phyloP scores from a whole-genome alignment of 2,797 vertebrate species.

The Lagodon rhomboides region DNA sequence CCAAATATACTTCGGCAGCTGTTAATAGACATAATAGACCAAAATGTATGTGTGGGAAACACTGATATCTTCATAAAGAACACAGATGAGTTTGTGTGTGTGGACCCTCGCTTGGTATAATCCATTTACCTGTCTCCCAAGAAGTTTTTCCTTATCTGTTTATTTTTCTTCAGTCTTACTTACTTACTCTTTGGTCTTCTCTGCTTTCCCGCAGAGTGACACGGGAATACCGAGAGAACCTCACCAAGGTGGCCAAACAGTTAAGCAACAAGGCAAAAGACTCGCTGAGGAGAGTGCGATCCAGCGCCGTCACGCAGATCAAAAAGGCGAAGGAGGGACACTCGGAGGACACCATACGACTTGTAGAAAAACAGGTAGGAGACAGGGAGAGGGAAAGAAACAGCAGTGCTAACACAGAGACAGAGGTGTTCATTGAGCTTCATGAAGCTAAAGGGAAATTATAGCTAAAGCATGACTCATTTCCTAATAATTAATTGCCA shows the following conservation, averaged over 20 bases:
- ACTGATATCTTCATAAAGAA: no score
- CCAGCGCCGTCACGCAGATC: conserved; percentile 85
- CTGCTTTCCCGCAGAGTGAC: conserved; percentile 87
- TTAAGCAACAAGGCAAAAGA: conserved; percentile 96
- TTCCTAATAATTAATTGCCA: background rate
- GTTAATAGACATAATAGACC: no score
- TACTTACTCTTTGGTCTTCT: background rate
- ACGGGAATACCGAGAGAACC: conserved; percentile 93
- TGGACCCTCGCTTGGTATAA: background rate
- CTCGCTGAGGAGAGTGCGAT: conserved; percentile 89
- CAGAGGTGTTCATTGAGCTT: background rate
- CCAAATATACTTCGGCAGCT: no score
- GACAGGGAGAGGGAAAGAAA: background rate
- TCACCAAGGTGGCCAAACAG: conserved; percentile 93
- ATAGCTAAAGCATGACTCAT: background rate
- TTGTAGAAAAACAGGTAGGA: conserved; percentile 95
- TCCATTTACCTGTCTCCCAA: background rate
- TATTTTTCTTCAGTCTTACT: background rate
- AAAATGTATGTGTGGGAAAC: no score
- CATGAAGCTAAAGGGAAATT: background rate
- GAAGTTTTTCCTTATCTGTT: background rate
- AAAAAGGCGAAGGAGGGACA: conserved; percentile 90
- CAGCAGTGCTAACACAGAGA: background rate
- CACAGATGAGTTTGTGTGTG: background rate
- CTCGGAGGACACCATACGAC: conserved; percentile 92